Base-by-base conservation (phyloP, 2,888 invertebrate genomes). In the Catocala fraxini region DNA sequence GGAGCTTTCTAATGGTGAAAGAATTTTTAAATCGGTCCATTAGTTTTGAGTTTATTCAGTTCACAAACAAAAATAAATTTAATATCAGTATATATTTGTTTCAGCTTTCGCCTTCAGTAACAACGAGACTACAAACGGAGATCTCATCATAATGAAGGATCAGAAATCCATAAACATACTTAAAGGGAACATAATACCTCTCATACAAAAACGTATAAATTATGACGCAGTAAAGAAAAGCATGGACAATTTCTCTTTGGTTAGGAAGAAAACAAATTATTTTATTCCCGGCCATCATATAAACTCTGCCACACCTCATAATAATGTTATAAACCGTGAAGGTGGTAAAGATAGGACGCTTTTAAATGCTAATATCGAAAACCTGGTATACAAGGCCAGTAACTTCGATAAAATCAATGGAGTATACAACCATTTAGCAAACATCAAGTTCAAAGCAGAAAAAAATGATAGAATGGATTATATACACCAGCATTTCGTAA, bases 211-310 rank as follows among this genome's bases (percentile, higher is more conserved):
- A 4, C 48, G 54, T 25, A 0, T 59, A 0, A 33, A 67, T 13
- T 65, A 55, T 0, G 54, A 69, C 0, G 11, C 34, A 5, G 63
- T 82, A 0, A 85, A 74, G 64, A 72, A 74, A 34, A 66, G 63
- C 0, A 12, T 87, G 1, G 77, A 81, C 6, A 42, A 77, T 4
- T 84, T 84, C 46, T 65, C 58, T n/a, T 73, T 87, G 77, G 41
- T 58, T 0, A 70, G 77, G 59, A 70, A 68, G 25, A 71, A 77
- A 51, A 81, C 81, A 0, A 69, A 79, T 25, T 70, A 76, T 10
- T 66, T 73, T 0, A 54, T 82, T 0, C 81, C 80, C 4, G 43
- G 65, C 3, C 1, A 45, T 3, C 33, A 47, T 6, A 11, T 13
- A 4, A 45, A 51, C 5, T 35, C 5, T 12, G 6, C 3, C 9